phyloP scores from a whole-genome alignment of 2,113 vertebrate species.

The Pampusana beccarii region DNA sequence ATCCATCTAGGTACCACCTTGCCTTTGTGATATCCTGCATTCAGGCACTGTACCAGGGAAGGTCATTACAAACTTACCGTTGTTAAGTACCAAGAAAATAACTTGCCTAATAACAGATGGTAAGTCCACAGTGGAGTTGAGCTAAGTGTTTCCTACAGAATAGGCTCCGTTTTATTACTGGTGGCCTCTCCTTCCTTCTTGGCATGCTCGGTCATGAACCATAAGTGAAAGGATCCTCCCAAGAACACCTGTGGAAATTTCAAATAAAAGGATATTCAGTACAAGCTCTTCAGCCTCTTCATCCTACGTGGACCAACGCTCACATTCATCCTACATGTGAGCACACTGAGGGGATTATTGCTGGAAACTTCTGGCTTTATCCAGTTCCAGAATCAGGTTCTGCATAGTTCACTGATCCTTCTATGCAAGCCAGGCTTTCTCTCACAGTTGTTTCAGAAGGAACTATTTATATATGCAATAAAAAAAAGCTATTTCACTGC shows the following conservation, averaged over 20 bases:
- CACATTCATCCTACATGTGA: not conserved
- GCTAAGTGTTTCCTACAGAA: not conserved
- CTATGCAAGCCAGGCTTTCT: not conserved
- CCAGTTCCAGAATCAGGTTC: not conserved
- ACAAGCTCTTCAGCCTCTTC: not conserved
- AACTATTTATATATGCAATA: conserved; percentile 3
- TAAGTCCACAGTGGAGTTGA: not conserved
- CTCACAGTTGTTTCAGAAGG: not conserved
- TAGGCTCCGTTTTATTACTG: not conserved
- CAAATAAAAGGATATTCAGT: not conserved
- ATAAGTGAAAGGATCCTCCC: not conserved
- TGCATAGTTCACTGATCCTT: not conserved
- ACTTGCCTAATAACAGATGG: not conserved
- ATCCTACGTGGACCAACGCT: not conserved
- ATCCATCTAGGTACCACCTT: not conserved
- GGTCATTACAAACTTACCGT: not conserved
- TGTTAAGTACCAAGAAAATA: no score
- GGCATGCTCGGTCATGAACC: not conserved
- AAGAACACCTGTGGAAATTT: not conserved
- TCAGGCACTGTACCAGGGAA: not conserved
- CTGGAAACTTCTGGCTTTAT: not conserved
- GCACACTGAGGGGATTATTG: not conserved
- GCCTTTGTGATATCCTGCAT: fast-evolving
- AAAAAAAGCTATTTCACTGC: conserved; percentile 1
- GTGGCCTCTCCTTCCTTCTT: not conserved